Conservation (phyloP, 2,113 vertebrate species). For the Vimba vimba region DNA sequence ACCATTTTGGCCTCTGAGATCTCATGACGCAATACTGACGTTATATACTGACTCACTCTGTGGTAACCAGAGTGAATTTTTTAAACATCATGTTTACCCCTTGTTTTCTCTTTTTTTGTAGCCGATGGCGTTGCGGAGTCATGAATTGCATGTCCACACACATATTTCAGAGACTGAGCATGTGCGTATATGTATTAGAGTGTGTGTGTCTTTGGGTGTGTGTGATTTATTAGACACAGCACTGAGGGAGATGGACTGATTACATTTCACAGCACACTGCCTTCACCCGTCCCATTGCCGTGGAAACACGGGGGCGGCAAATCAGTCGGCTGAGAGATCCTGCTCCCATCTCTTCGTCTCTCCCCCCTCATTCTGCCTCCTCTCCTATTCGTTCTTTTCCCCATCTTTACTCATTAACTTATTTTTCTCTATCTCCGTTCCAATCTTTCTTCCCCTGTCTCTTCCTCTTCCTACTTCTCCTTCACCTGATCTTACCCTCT, state of each 20-base stretch:
- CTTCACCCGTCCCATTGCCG: constrained; percentile 36
- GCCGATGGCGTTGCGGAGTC: background rate
- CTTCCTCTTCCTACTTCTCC: background rate
- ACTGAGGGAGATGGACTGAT: constrained; percentile 55
- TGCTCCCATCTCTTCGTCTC: constrained; percentile 16
- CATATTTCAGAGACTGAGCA: constrained; percentile 58
- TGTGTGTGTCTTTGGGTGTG: constrained; percentile 26
- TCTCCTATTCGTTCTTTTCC: constrained; percentile 49
- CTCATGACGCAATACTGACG: background rate
- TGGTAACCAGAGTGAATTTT: background rate
- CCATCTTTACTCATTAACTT: constrained; percentile 34
- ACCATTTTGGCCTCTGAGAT: background rate
- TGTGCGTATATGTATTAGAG: constrained; percentile 26
- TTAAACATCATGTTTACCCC: background rate
- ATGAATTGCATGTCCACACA: constrained; percentile 45
- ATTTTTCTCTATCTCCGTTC: constrained; percentile 10
- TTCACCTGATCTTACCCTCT: background rate
- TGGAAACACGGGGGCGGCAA: constrained; percentile 42
- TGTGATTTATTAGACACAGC: constrained; percentile 57
- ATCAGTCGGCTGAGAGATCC: constrained; percentile 19
- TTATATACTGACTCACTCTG: background rate
- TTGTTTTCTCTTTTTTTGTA: background rate
- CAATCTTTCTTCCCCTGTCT: background rate
- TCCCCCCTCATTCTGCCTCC: background rate
- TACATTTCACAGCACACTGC: constrained; percentile 58